A percentile compares a stretch with the other conserved stretches of the same genome.
These are phyloP conservation scores for Aplysia californica DNA, from an alignment of 1,140 invertebrate species.

Conservation along the genomic window DNA sequence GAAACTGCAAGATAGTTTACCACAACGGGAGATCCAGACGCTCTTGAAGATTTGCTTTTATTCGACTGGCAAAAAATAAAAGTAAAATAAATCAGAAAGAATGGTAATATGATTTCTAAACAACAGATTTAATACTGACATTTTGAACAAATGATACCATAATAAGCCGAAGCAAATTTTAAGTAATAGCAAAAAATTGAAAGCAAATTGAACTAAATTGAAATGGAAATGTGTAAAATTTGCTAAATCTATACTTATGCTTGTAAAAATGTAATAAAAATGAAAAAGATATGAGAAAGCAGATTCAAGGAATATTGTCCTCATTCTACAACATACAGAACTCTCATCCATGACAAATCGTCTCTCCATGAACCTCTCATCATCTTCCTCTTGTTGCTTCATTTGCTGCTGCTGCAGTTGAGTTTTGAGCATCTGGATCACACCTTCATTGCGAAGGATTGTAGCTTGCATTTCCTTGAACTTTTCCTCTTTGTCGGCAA, in stretches of 20 bases:
- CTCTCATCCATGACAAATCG: conserved; percentile 6
- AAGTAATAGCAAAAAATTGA: too few species aligned
- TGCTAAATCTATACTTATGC: neutral
- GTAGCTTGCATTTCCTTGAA: conserved; percentile 55
- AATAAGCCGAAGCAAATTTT: too few species aligned
- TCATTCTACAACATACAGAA: too few species aligned
- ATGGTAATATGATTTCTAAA: too few species aligned
- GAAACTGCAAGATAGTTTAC: too few species aligned
- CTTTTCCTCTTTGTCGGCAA: conserved; percentile 48
- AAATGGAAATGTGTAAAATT: neutral
- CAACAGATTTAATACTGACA: too few species aligned
- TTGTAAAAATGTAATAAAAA: too few species aligned
- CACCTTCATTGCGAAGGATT: conserved; percentile 54
- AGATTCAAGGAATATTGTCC: too few species aligned
- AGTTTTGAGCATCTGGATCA: conserved; percentile 58
- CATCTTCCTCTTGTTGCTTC: conserved; percentile 28
- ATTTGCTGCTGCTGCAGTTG: conserved; percentile 54
- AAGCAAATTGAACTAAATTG: too few species aligned
- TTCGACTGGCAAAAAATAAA: neutral
- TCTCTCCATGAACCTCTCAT: conserved; percentile 23
- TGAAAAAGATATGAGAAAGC: too few species aligned
- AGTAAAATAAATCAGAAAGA: too few species aligned
- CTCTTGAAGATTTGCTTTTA: neutral
- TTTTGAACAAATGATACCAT: too few species aligned
- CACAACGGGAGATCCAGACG: neutral